phyloP scores from a whole-genome alignment of 2,113 vertebrate species.

The Illadopsis cleaveri region DNA sequence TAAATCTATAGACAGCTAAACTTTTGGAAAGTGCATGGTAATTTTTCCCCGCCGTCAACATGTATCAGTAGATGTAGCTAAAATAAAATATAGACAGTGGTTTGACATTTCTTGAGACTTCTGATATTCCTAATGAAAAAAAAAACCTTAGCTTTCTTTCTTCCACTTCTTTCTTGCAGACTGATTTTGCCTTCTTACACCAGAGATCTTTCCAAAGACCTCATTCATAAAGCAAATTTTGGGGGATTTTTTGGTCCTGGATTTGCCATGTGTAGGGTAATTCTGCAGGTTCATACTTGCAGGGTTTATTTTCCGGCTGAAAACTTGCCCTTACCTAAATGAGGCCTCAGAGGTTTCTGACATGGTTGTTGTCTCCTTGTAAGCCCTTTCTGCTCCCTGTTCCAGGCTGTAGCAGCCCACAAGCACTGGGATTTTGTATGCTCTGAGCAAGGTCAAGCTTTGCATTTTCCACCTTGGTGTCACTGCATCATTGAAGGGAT shows the following conservation, averaged over 20 bases:
- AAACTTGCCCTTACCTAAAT: neutral
- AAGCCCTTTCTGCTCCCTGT: neutral
- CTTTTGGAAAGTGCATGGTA: neutral
- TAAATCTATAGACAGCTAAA: neutral
- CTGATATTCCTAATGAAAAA: neutral
- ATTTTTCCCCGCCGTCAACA: neutral
- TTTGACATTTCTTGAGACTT: constrained; percentile 6
- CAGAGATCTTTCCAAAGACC: neutral
- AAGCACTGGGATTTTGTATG: neutral
- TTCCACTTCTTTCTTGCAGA: neutral
- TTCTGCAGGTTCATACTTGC: neutral
- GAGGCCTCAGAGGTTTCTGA: neutral
- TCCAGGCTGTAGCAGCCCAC: neutral
- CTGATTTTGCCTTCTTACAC: neutral
- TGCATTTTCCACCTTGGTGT: neutral
- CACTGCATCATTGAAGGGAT: neutral
- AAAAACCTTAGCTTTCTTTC: neutral
- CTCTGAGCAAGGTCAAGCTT: neutral
- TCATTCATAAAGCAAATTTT: neutral
- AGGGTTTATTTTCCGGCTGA: neutral
- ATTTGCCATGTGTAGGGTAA: neutral
- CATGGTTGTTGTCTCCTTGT: neutral
- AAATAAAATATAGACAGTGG: neutral
- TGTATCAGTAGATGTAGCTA: neutral
- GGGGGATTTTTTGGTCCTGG: neutral